Conservation (phyloP, 2,113 vertebrate genomes). For the Laticauda laticaudata region DNA sequence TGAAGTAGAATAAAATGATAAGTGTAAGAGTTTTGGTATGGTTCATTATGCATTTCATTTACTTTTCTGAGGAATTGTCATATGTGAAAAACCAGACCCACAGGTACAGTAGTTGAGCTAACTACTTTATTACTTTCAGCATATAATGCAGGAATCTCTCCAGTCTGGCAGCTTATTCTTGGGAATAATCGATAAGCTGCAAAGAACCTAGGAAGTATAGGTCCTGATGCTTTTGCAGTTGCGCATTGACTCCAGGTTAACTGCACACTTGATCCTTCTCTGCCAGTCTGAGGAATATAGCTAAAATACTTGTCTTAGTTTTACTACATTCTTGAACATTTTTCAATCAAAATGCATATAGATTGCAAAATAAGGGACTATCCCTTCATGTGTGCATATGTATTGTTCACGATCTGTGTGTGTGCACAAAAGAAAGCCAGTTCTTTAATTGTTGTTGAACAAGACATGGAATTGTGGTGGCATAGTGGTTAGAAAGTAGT, state of each 20-base stretch:
- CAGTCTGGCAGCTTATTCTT: not conserved
- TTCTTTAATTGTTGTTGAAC: not conserved
- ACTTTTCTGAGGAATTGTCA: not conserved
- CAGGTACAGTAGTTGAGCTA: not conserved
- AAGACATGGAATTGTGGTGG: not conserved
- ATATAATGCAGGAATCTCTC: not conserved
- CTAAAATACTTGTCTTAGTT: not conserved
- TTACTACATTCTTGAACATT: not conserved
- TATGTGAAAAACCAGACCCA: not conserved
- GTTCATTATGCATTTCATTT: not conserved
- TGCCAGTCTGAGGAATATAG: not conserved
- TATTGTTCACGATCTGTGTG: not conserved
- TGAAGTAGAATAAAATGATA: not conserved
- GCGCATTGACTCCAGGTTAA: not conserved
- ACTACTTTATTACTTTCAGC: not conserved
- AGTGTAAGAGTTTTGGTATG: not conserved
- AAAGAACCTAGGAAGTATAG: not conserved
- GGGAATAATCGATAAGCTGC: not conserved
- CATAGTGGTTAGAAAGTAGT: no score
- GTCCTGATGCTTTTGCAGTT: not conserved
- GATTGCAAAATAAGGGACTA: not conserved
- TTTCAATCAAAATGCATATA: not conserved
- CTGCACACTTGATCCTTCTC: not conserved
- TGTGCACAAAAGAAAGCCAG: not conserved
- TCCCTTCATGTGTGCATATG: not conserved